phyloP scores from a whole-genome alignment of 2,113 vertebrate species.

The Rafetus swinhoei region DNA sequence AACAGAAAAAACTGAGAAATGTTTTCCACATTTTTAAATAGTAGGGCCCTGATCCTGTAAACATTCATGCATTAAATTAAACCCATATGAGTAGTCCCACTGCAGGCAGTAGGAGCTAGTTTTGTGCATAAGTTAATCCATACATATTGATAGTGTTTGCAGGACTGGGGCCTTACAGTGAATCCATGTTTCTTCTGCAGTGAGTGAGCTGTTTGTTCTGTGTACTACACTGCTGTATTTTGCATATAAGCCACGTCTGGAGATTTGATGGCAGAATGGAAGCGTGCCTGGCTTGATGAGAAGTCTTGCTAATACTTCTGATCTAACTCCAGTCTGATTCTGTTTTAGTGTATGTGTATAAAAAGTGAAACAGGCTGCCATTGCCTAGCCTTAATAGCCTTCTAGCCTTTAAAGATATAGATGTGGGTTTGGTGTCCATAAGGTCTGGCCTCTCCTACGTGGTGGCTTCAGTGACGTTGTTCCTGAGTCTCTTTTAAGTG shows the following conservation, averaged over 20 bases:
- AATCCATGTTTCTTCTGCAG: not conserved
- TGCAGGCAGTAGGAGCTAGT: not conserved
- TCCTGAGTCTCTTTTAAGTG: not conserved
- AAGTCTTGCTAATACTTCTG: not conserved
- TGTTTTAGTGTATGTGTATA: not conserved
- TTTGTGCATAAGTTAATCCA: not conserved
- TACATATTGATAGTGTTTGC: not conserved
- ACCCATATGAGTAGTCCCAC: not conserved
- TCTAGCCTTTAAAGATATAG: not conserved
- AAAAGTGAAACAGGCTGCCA: not conserved
- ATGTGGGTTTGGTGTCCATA: not conserved
- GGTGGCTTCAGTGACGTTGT: not conserved
- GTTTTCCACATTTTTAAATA: not conserved
- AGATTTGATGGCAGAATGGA: not conserved
- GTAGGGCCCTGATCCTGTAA: not conserved
- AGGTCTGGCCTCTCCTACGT: not conserved
- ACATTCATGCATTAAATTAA: no score
- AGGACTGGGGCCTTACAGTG: not conserved
- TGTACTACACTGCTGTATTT: not conserved
- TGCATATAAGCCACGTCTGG: not conserved
- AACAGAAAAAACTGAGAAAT: no score
- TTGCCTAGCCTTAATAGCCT: not conserved
- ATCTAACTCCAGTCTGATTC: not conserved
- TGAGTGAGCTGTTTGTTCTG: not conserved
- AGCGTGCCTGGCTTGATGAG: not conserved